Evolutionary conservation across 2,113 vertebrate species (phyloP), one percentile per base, ranked within the genome.

Genomic region (Atlantisia rogersi): DNA sequence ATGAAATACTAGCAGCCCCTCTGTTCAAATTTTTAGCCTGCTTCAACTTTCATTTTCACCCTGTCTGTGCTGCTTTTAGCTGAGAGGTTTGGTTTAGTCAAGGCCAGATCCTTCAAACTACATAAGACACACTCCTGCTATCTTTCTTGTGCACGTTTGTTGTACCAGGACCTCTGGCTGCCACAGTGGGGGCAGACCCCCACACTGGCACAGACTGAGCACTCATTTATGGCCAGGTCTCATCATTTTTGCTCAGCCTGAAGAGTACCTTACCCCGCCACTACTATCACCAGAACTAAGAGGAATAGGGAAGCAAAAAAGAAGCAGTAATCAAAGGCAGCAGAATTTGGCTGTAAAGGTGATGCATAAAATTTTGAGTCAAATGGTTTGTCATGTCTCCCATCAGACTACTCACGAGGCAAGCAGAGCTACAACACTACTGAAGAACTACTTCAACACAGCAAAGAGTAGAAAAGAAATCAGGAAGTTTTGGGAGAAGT

Each of bases 341-440:
- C 5, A 56, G 74, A 25, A 85, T 64, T 39, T 59, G 52, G 31
- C 56, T 75, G 10, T 39, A 46, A 65, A 56, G 32, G 63, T 10
- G 5, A 50, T 2, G 1, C 22, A 3, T 9, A 26, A 0, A 0
- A 5, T 12, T 1, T 26, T 2, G 10, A 79, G 69, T 53, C n/a
- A 91, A 80, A 76, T 7, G 4, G 13, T 56, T 65, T 35, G 13
- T 62, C 82, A 70, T 15, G 11, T 24, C n/a, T 86, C 80, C 19
- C 52, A 37, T 26, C 74, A 60, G 15, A 37, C 4, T 31, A 28
- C 39, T 24, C 62, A 13, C 31, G 5, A 42, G 46, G 28, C 40
- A 88, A 85, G 70, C 21, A 58, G 12, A 52, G 17, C 65, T 22
- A 19, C 28, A 46, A 37, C 50, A 58, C 40, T 29, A 25, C 31